Conservation (phyloP, 2,888 invertebrate genomes). For the Ypsolopha scabrella region DNA sequence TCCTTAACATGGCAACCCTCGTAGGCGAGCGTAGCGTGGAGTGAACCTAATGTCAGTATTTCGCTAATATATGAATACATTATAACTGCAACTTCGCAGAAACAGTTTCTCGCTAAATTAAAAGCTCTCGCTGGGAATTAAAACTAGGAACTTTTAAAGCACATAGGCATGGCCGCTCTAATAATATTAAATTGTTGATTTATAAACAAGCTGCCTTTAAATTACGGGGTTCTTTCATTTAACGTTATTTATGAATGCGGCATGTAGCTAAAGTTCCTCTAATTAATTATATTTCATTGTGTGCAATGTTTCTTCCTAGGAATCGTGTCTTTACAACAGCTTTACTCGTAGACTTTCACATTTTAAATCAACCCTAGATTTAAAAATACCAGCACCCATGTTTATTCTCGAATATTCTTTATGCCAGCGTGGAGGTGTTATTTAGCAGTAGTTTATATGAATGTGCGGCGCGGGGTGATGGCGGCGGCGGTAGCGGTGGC, state of each 20-base stretch:
- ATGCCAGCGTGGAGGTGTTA: not conserved
- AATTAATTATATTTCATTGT: not conserved
- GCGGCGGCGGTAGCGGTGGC: not conserved
- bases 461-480: constrained; percentile 8
- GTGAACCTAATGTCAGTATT: constrained; percentile 27
- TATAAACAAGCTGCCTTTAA: constrained; percentile 39
- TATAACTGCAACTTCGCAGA: constrained; percentile 41
- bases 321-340: too few relatives aligned
- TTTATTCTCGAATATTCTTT: not conserved
- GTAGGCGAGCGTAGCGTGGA: not conserved
- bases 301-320: too few relatives aligned
- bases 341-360: too few relatives aligned
- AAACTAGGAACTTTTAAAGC: constrained; percentile 49
- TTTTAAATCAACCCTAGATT: too few relatives aligned
- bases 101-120: constrained; percentile 54
- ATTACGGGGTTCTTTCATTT: constrained; percentile 18
- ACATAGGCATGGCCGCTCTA: constrained; percentile 45
- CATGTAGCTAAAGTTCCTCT: not conserved
- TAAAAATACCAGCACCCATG: not conserved
- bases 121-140: constrained; percentile 53
- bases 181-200: constrained; percentile 59
- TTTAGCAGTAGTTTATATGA: constrained; percentile 40
- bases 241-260: not conserved
- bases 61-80: constrained; percentile 52
- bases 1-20: too few relatives aligned